Conservation (phyloP, 2,113 vertebrate genomes). For the Epinephelus cyanopodus region DNA sequence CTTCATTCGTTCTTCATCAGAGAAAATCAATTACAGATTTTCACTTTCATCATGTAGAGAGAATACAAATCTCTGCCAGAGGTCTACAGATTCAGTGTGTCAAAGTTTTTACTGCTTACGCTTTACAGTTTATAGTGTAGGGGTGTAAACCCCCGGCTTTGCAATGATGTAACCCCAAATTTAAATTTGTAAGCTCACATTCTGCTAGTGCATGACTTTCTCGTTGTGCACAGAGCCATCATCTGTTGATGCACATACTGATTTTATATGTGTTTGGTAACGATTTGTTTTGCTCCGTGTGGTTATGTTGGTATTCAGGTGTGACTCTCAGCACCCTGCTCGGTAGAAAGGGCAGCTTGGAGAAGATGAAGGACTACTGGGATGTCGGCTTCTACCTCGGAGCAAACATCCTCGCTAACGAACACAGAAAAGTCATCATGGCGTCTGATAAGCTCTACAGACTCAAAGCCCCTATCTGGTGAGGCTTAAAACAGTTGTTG, state of each 20-base stretch:
- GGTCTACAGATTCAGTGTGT: neutral
- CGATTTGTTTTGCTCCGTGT: neutral
- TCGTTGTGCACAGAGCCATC: neutral
- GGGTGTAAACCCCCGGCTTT: neutral
- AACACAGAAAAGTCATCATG: slow-evolving; percentile 88
- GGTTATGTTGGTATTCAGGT: slow-evolving; percentile 75
- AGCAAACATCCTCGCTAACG: slow-evolving; percentile 88
- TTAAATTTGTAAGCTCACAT: neutral
- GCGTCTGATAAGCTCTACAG: slow-evolving; percentile 92
- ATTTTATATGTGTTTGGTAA: neutral
- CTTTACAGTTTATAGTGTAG: neutral
- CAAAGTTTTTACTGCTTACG: neutral
- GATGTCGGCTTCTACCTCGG: slow-evolving; percentile 94
- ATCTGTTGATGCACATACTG: neutral
- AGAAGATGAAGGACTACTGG: slow-evolving; percentile 94
- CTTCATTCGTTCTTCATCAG: neutral
- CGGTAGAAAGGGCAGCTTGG: slow-evolving; percentile 90
- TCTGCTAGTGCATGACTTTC: neutral
- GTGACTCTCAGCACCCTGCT: slow-evolving; percentile 90
- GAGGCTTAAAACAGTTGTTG: slow-evolving; percentile 47
- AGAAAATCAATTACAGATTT: neutral
- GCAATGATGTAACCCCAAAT: neutral
- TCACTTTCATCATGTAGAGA: neutral
- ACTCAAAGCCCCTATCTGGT: slow-evolving; percentile 92
- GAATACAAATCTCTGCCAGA: neutral